Percentiles rank a stretch among this genome's conserved stretches.
These are phyloP conservation scores for Drosophila busckii DNA, from an alignment of 1,140 invertebrate genomes.

Conservation along the genomic window DNA sequence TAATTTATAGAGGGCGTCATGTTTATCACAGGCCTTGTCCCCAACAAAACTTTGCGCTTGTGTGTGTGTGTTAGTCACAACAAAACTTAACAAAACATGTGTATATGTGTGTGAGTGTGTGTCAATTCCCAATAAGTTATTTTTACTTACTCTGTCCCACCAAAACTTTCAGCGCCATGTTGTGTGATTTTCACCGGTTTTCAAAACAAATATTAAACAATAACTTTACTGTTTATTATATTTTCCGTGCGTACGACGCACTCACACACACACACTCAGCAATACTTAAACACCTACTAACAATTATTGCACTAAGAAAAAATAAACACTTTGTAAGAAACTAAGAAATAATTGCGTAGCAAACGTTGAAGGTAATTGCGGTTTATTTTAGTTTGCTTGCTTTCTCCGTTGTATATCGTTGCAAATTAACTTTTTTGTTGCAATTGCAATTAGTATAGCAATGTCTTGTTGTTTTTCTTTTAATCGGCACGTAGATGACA, in stretches of 20 bases:
- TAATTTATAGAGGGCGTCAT: constrained; percentile 41
- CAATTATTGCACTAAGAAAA: constrained; percentile 13
- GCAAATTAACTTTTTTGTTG: too few species aligned
- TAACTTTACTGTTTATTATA: constrained; percentile 10
- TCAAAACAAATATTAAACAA: constrained; percentile 1
- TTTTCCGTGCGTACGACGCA: constrained; percentile 19
- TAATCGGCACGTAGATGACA: too few species aligned
- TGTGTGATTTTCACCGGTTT: constrained; percentile 7
- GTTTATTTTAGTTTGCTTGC: too few species aligned
- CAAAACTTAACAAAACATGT: too few species aligned
- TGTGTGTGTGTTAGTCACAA: constrained; percentile 33
- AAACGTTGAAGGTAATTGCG: too few species aligned
- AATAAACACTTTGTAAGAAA: constrained; percentile 34
- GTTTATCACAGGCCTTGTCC: constrained; percentile 31
- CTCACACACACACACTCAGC: constrained; percentile 35
- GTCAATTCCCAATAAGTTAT: constrained; percentile 17
- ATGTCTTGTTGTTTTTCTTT: too few species aligned
- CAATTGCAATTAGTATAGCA: too few species aligned
- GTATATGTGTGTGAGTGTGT: constrained; percentile 17
- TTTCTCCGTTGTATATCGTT: too few species aligned
- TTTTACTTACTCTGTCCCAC: constrained; percentile 69
- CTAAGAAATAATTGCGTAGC: too few species aligned
- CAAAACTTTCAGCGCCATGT: constrained; percentile 70
- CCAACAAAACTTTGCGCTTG: constrained; percentile 5
- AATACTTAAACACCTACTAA: constrained; percentile 3